Base-by-base conservation (phyloP, 2,113 vertebrate genomes). In the Microtus richardsoni region DNA sequence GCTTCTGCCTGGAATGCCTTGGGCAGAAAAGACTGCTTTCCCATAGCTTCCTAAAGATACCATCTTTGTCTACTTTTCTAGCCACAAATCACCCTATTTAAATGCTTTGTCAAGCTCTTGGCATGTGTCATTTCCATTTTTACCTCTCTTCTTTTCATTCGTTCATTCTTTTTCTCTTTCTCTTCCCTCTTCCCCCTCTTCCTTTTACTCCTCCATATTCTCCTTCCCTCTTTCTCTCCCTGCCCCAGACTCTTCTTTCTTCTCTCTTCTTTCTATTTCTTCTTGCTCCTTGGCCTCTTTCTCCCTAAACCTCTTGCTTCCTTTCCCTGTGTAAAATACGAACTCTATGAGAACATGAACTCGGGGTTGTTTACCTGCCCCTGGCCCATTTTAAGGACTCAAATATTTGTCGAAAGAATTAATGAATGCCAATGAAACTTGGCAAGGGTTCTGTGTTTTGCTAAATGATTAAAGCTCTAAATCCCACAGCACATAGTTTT, bases 401-500 rank as follows among this genome's bases (percentile, higher is more conserved):
- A 52, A 87, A 94, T 85, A 80, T 54, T 90, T 96, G 87, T 33
- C 77, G 87, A 97, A 94, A 95, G 95, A 91, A 95, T 91, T 75
- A 95, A 96, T 90, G 87, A 71, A 89, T 91, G 54, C 16, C 21
- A 83, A 80, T 79, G 95, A 87, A 94, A 96, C 33, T 84, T 91
- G 93, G 94, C 89, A 91, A 94, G 97, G 93, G 36, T 74, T 68
- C 74, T 84, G 75, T 93, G 92, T 92, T 96, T 70, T 95, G 52
- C 21, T 96, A 92, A 89, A 91, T 22, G 87, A 94, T 89, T 95
- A 96, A 96, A 96, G 91, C 87, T 73, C 75, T 74, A 87, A 96
- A 95, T 95, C 75, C 89, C 70, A 77, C 21, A 84, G 93, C 64
- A 71, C 49, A 89, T 1, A 71, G 91, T 68, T 70, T 95, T 89